Conservation (phyloP, 1,140 invertebrate species). For the Philotrypesis tridentata region DNA sequence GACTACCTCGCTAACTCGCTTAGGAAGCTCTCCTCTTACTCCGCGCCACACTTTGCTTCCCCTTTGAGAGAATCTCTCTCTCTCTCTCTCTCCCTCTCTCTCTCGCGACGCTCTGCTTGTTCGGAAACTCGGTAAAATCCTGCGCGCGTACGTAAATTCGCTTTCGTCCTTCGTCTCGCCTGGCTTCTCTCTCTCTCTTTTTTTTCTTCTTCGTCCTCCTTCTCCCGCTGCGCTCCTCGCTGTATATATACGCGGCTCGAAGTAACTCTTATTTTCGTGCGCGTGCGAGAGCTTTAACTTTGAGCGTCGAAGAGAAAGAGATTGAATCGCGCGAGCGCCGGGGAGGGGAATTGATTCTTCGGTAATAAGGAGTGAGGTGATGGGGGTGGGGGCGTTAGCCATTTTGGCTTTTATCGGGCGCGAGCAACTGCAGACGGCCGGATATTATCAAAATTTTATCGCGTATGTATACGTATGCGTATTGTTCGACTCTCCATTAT, state of each 20-base stretch:
- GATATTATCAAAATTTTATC: slow-evolving; percentile 8
- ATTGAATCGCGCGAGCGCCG: slow-evolving; percentile 23
- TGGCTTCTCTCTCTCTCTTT: slow-evolving; percentile 26
- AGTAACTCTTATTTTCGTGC: slow-evolving; percentile 9
- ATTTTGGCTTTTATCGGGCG: too few relatives aligned
- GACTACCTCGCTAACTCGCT: slow-evolving; percentile 64
- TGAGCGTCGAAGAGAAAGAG: neutral
- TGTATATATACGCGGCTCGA: neutral
- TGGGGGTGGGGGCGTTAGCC: too few relatives aligned
- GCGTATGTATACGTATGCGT: neutral
- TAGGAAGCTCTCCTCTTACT: slow-evolving; percentile 53
- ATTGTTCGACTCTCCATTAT: slow-evolving; percentile 21
- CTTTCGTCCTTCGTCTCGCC: slow-evolving; percentile 33
- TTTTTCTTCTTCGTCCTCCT: too few relatives aligned
- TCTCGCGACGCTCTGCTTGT: slow-evolving; percentile 48
- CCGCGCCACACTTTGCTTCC: slow-evolving; percentile 50
- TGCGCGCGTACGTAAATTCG: slow-evolving; percentile 38
- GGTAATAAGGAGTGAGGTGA: slow-evolving; percentile 1
- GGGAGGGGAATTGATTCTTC: slow-evolving; percentile 41
- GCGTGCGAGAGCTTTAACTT: slow-evolving; percentile 27
- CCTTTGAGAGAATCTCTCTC: slow-evolving; percentile 57
- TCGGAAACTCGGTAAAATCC: slow-evolving; percentile 66
- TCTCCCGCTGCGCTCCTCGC: neutral
- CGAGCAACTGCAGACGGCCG: neutral
- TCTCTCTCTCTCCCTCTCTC: neutral